phyloP scores from a whole-genome alignment of 2,888 invertebrate genomes.

The Aricia artaxerxes region DNA sequence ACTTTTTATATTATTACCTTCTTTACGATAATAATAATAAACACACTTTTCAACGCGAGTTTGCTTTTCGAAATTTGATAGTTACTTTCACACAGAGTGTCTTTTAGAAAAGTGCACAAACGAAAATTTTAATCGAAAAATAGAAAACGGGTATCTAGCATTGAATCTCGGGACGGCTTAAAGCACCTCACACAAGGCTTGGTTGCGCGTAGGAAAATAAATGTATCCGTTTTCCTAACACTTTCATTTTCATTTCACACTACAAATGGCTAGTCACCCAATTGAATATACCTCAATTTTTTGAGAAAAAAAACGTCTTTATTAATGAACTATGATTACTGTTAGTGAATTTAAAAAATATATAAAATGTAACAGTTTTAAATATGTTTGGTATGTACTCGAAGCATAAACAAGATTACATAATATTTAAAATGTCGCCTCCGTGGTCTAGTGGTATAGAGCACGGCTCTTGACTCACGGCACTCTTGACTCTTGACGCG shows the following conservation, averaged over 20 bases:
- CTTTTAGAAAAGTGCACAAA: not conserved
- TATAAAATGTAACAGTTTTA: no score
- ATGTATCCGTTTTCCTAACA: not conserved
- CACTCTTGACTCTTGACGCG: no score
- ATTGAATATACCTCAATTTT: not conserved
- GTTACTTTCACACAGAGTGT: not conserved
- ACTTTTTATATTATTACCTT: no score
- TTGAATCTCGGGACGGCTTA: not conserved
- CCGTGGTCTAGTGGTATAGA: no score
- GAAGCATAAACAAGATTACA: no score
- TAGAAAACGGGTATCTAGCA: not conserved
- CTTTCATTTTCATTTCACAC: no score
- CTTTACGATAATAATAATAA: no score
- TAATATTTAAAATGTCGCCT: no score
- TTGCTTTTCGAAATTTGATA: not conserved
- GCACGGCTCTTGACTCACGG: no score
- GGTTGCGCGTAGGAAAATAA: not conserved
- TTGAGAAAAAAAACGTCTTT: not conserved
- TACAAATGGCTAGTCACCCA: not conserved
- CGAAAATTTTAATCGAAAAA: not conserved
- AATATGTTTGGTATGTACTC: no score
- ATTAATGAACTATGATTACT: no score
- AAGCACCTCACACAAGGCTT: not conserved
- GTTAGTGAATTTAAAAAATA: no score
- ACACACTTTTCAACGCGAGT: not conserved